Evolutionary conservation across 1,140 invertebrate species (phyloP).

Genomic region (Ceratina calcarata): DNA sequence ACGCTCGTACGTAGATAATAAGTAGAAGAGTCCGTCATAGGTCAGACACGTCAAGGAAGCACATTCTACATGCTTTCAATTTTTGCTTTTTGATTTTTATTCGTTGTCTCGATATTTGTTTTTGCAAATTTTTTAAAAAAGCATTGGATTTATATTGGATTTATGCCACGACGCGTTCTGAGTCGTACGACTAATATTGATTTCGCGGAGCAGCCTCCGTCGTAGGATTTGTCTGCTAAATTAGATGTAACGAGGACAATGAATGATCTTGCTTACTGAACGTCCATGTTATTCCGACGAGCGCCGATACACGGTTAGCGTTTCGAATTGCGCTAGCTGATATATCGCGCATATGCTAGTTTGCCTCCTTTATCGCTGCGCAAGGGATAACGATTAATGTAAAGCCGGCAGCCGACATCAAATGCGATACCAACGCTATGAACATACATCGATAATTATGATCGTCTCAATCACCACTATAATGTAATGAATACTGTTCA

Average conservation of each 20-base stretch:
- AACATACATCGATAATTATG: constrained; percentile 2
- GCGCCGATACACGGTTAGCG: constrained; percentile 42
- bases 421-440: background rate
- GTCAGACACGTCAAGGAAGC: no score
- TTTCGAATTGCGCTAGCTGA: constrained; percentile 30
- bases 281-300: constrained; percentile 16
- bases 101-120: no score
- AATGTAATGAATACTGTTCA: no score
- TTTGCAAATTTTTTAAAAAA: no score
- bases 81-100: no score
- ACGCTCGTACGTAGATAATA: no score
- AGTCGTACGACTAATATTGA: constrained; percentile 13
- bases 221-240: constrained; percentile 35
- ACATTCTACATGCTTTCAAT: background rate
- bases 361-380: constrained; percentile 14
- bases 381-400: constrained; percentile 15
- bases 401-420: background rate
- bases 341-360: constrained; percentile 18
- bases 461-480: no score
- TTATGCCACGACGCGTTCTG: background rate
- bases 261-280: constrained; percentile 41
- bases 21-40: no score
- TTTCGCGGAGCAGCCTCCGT: constrained; percentile 41
- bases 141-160: background rate
- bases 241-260: constrained; percentile 41